Base-by-base conservation (phyloP, 2,888 invertebrate species). In the Argyresthia albistria region DNA sequence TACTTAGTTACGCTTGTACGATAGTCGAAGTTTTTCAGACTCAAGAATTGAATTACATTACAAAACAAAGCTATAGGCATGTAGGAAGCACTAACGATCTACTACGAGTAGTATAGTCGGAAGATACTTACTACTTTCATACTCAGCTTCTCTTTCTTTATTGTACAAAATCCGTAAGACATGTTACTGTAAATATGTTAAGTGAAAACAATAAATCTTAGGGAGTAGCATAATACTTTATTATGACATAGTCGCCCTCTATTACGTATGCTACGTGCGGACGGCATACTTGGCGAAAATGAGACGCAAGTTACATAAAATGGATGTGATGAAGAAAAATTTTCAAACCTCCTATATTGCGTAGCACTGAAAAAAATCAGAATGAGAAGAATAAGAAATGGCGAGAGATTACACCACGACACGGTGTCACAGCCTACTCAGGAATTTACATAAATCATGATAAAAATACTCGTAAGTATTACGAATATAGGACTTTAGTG, bases 241-340 rank as follows among this genome's bases (percentile, higher is more conserved):
- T 25, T 25, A 25, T 25, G 25, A 25, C 12, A 45, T 45, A 39
- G 39, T 4, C 37, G 35, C 11, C 25, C 47, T 36, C 25, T 42
- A 25, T 42, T 50, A 50, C 42, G 66, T 76, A 81, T 82, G 79
- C 81, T 58, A 59, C 58, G 57, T 77, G 68, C 80, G 76, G 67
- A 63, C 63, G 62, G 59, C 67, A 64, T 66, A 70, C 75, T 76
- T 70, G 68, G 73, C 65, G 72, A 70, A 72, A 78, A 76, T 76
- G 73, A 75, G 73, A 67, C 53, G 53, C 16, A 52, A 37, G 43
- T 12, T 50, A 50, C 50, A 14, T 1, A 12, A 25, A 47, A 47
- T 35, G 35, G 25, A 25, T 35, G 35, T 35, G 1, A 47, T 25
- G 47, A 47, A 47, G 47, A 45, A 45, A 43, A 45, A 14, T 45